Evolutionary conservation across 2,113 vertebrate genomes (phyloP).

Genomic region (Heterochromis multidens): DNA sequence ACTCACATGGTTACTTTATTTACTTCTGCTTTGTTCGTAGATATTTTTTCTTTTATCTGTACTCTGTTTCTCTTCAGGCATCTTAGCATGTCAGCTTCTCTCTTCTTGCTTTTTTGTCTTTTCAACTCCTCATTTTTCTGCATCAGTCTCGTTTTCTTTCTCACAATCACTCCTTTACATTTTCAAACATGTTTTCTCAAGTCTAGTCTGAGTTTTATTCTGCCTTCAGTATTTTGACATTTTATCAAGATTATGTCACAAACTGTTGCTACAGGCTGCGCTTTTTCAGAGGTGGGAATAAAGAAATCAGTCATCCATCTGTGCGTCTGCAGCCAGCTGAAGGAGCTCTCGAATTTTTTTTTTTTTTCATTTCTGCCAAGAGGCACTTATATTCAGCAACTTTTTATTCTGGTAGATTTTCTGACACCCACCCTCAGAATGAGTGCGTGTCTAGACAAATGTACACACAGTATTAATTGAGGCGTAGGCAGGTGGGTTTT

Average conservation of each 20-base stretch:
- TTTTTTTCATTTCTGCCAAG: slow-evolving; percentile 15
- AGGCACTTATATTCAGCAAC: slow-evolving; percentile 27
- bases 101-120: not conserved
- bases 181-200: not conserved
- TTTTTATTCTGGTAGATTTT: slow-evolving; percentile 22
- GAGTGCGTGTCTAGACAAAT: slow-evolving; percentile 2
- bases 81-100: not conserved
- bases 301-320: not conserved
- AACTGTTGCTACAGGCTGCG: not conserved
- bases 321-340: not conserved
- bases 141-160: not conserved
- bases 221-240: not conserved
- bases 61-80: not conserved
- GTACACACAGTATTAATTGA: slow-evolving; percentile 54
- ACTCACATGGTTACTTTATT: not conserved
- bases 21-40: not conserved
- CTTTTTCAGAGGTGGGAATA: not conserved
- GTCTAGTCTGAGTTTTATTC: not conserved
- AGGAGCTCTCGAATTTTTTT: not conserved
- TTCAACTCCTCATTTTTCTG: not conserved
- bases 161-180: not conserved
- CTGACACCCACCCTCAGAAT: slow-evolving; percentile 16
- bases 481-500: slow-evolving; percentile 31
- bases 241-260: not conserved
- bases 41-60: not conserved